A percentile compares a stretch with the other conserved stretches of the same genome.
Conservation (phyloP, 92 coral and sea anemone species). For the Hydrozoanthus gracilis region DNA sequence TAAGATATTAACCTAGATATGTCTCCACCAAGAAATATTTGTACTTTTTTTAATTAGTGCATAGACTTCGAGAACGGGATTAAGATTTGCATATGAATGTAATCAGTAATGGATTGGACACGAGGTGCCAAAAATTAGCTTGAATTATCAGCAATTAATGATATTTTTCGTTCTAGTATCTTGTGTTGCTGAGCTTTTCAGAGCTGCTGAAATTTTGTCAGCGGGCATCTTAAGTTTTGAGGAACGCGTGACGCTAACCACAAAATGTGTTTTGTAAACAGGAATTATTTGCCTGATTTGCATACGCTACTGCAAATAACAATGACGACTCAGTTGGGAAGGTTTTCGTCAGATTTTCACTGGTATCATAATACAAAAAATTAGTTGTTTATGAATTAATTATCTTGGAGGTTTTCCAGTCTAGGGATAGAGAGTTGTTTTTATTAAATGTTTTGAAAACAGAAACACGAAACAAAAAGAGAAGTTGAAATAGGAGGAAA, state of each 20-base stretch:
- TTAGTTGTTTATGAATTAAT: background rate
- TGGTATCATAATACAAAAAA: background rate
- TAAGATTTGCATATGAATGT: background rate
- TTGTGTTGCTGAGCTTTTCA: background rate
- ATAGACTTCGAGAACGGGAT: background rate
- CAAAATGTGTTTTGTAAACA: conserved; percentile 22
- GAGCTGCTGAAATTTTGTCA: background rate
- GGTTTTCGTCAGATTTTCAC: background rate
- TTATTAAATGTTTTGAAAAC: conserved; percentile 2
- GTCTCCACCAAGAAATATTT: conserved; percentile 4
- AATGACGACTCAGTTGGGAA: background rate
- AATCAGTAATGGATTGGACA: background rate
- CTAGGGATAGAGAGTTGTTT: background rate
- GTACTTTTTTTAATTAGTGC: background rate
- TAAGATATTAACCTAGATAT: conserved; percentile 27
- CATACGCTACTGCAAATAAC: conserved; percentile 7
- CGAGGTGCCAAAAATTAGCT: background rate
- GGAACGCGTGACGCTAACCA: background rate
- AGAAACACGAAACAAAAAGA: background rate
- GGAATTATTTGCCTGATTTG: conserved; percentile 17
- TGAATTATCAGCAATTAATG: background rate
- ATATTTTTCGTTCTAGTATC: too few species aligned
- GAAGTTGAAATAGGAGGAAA: background rate
- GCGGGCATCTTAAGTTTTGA: background rate
- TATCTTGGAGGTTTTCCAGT: background rate